Base-by-base conservation (phyloP, 2,888 invertebrate genomes). In the Netelia inedita region DNA sequence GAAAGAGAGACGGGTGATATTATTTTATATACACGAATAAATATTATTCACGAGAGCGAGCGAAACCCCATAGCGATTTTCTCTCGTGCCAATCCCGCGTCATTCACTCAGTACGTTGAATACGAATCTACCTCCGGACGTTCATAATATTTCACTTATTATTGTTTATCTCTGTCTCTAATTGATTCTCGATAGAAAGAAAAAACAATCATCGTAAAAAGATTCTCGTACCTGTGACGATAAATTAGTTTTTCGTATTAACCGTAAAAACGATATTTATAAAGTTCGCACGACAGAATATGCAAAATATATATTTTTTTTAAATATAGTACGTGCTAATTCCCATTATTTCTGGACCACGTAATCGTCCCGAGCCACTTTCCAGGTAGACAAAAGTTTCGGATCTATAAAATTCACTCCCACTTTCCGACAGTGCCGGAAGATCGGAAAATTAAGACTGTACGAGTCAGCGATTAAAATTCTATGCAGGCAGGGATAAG, bases 381-480 rank as follows among this genome's bases (percentile, higher is more conserved):
- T 46, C 11, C 2, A 46, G 10, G 10, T 14, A 46, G 46, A 46
- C 46, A 46, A 14, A 46, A 46, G 14, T 46, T 14, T 46, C 14
- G 46, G 14, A 46, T 46, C 14, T 14, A 46, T 14, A 46, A 46
- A 46, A 46, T 46, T 46, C 46, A 46, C 46, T 46, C 46, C 10
- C 46, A 46, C 10, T 14, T 46, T 8, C 35, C 41, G 19, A 11
- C 14, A 57, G 28, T 57, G 9, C 14, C 19, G 55, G 35, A 21
- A 41, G 41, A 41, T 57, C 8, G 35, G 14, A 21, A 53, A 72
- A 41, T 57, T 53, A 41, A 2, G 14, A 46, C 23, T 23, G 14
- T 10, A 41, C n/a, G 23, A 61, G 73, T 9, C 28, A 46, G 61
- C 28, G 61, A 59, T n/a, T 8, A 9, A 50, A 61, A 73, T 73